Percentiles rank a stretch among this genome's conserved stretches.
Evolutionary conservation across 2,888 invertebrate genomes (phyloP).

Genomic region (Ormyrus nitidulus): DNA sequence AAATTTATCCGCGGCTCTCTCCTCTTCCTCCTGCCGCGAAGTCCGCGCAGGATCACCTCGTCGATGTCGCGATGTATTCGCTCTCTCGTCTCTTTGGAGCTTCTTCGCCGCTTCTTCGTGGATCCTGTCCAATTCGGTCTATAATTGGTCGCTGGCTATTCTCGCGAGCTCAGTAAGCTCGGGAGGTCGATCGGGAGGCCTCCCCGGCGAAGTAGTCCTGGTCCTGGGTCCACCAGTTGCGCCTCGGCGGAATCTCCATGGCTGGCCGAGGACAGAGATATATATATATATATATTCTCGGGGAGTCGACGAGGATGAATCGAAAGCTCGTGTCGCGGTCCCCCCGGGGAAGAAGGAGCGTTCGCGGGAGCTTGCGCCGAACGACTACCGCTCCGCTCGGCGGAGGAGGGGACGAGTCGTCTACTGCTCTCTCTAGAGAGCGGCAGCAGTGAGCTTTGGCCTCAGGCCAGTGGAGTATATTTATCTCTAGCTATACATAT

Average conservation of each 20-base stretch:
- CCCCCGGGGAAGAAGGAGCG: too few relatives aligned
- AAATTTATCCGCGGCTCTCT: constrained; percentile 26
- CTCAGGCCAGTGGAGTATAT: constrained; percentile 71
- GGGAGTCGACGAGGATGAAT: not conserved
- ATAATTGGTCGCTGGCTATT: not conserved
- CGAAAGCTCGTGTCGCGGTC: too few relatives aligned
- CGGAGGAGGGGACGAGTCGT: not conserved
- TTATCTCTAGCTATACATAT: constrained; percentile 74
- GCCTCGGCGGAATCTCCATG: not conserved
- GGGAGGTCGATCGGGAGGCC: too few relatives aligned
- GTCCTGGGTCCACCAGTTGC: not conserved
- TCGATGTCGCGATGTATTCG: not conserved
- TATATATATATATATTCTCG: too few relatives aligned
- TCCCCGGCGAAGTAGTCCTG: not conserved
- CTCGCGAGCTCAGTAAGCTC: not conserved
- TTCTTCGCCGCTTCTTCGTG: not conserved
- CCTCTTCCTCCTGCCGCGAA: constrained; percentile 35
- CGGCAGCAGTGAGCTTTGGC: constrained; percentile 59
- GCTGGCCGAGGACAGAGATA: too few relatives aligned
- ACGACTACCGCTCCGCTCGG: too few relatives aligned
- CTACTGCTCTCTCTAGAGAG: not conserved
- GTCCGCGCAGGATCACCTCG: not conserved
- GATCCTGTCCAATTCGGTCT: not conserved
- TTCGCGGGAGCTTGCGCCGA: too few relatives aligned
- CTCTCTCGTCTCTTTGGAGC: not conserved